Evolutionary conservation across 2,113 vertebrate genomes (phyloP), one percentile per base, ranked within the genome.

Genomic region (Quiscalus mexicanus): DNA sequence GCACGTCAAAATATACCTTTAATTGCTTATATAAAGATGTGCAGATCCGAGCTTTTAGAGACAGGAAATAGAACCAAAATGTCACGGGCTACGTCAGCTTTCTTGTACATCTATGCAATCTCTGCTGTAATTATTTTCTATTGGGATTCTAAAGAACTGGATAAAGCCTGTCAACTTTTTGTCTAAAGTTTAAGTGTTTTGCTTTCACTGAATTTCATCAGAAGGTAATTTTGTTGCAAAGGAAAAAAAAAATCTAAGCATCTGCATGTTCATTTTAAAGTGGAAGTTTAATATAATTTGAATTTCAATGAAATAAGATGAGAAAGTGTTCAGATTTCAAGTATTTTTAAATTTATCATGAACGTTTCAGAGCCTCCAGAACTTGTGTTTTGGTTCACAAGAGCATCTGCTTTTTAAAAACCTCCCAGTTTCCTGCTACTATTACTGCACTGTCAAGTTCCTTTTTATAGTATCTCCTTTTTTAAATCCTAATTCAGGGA

Each of bases 241-340:
- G 24, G 4, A 22, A 60, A 42, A 37, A 35, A 31, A n/a, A 16
- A n/a, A 28, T 90, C 73, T 52, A 56, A 91, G 76, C 62, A 89
- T 92, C 67, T 88, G 92, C 77, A 79, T 82, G 58, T 68, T 91
- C 90, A 75, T 90, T 94, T 90, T 90, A 84, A 88, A 92, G 55
- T 71, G 73, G 76, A 95, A 90, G 60, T 87, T 82, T 62, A 93
- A 84, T 83, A 71, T 78, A 55, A 97, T 94, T 92, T 94, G 69
- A 91, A 96, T 95, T 87, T 96, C 91, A 94, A 91, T 95, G 76
- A 92, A 93, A 90, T 80, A 80, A 93, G 69, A 94, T 70, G 27
- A 93, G 64, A 92, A 95, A 95, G 52, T 84, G 52, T 71, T 90
- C 60, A 55, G 50, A 93, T 95, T 92, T 95, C 63, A 94, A 97